phyloP scores from a whole-genome alignment of 2,113 vertebrate species.

The Dissostichus mawsoni region DNA sequence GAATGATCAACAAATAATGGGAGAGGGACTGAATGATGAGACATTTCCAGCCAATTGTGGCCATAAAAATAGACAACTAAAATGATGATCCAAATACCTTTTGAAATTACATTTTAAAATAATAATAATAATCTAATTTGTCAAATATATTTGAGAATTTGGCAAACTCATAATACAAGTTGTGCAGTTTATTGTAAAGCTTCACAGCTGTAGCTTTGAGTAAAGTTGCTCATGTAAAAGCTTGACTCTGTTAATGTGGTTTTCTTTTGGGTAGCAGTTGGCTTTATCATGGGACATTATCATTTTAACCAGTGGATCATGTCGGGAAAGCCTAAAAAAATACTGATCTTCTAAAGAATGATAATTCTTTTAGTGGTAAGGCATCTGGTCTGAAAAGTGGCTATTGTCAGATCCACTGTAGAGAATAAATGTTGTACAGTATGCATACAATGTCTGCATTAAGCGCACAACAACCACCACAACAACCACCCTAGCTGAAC shows the following conservation, averaged over 20 bases:
- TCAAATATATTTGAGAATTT: too few relatives aligned
- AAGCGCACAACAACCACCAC: not conserved
- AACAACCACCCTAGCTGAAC: conserved; percentile 2
- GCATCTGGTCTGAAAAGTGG: not conserved
- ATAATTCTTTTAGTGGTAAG: not conserved
- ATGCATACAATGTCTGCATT: not conserved
- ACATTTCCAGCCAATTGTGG: not conserved
- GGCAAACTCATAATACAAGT: too few relatives aligned
- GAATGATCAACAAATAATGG: not conserved
- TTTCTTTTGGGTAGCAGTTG: not conserved
- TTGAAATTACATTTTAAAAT: too few relatives aligned
- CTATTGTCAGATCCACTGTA: not conserved
- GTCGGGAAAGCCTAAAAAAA: not conserved
- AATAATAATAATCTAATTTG: too few relatives aligned
- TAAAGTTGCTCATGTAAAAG: not conserved
- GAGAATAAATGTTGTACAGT: too few relatives aligned
- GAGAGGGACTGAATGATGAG: not conserved
- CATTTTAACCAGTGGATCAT: not conserved
- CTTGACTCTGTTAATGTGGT: not conserved
- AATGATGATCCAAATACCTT: too few relatives aligned
- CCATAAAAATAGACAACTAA: too few relatives aligned
- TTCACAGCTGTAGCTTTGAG: too few relatives aligned
- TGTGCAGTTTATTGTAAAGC: not conserved
- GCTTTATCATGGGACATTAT: not conserved
- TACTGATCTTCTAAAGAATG: not conserved